Conservation (phyloP, 2,113 vertebrate species). For the Typhlomys cinereus region DNA sequence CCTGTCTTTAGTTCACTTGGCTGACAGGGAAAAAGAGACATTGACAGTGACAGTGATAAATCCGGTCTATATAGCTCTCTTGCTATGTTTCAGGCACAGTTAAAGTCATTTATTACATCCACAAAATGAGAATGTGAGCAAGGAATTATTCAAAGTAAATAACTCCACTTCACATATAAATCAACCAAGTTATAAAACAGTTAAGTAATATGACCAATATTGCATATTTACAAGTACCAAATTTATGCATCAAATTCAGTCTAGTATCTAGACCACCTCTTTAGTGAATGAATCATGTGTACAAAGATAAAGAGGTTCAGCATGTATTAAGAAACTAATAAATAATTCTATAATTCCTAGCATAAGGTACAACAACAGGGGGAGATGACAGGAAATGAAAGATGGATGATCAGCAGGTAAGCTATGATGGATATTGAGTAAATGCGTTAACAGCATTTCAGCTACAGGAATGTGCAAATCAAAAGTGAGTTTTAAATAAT, state of each 20-base stretch:
- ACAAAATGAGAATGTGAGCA: neutral
- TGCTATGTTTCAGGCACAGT: neutral
- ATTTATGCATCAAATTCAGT: neutral
- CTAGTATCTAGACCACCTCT: neutral
- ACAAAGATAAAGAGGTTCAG: neutral
- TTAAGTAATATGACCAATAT: neutral
- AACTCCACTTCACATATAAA: constrained; percentile 26
- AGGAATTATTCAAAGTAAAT: neutral
- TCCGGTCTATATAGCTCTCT: neutral
- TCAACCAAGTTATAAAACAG: neutral
- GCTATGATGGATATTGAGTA: neutral
- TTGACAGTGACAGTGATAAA: neutral
- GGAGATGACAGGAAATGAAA: neutral
- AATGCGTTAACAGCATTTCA: constrained; percentile 3
- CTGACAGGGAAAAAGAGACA: neutral
- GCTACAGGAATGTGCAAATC: neutral
- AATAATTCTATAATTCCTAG: neutral
- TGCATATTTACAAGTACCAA: neutral
- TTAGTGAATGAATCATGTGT: neutral
- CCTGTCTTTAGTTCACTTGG: neutral
- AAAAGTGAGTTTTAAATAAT: constrained; percentile 46
- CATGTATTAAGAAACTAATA: neutral
- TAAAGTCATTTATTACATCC: neutral
- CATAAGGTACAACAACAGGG: neutral
- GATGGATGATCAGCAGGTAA: neutral